Evolutionary conservation across 2,113 vertebrate genomes (phyloP).

Genomic region (Megaleporinus macrocephalus): DNA sequence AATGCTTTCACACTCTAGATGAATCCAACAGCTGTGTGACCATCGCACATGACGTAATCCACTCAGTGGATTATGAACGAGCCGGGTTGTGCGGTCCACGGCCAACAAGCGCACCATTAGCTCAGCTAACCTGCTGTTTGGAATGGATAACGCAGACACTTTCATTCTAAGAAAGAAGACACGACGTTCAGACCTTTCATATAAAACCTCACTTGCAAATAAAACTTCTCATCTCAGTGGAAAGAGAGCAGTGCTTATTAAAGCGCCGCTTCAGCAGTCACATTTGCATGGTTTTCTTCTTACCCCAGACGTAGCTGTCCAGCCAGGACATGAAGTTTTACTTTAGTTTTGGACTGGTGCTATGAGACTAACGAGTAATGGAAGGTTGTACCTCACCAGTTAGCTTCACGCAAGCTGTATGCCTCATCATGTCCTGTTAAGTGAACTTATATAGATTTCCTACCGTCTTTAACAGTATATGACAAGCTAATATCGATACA

Average conservation of each 20-base stretch:
- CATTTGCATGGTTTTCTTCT: no score
- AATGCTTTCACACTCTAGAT: constrained; percentile 1
- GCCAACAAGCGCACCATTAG: neutral
- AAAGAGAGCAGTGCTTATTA: neutral
- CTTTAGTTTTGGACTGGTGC: neutral
- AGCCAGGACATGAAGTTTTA: neutral
- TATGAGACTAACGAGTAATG: neutral
- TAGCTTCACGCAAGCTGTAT: no score
- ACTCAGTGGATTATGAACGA: neutral
- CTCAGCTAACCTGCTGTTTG: neutral
- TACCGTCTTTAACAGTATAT: neutral
- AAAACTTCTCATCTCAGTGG: neutral
- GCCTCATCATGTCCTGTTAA: no score
- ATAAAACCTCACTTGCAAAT: neutral
- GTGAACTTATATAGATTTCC: no score
- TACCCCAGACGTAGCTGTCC: neutral
- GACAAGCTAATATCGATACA: neutral
- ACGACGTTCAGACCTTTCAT: neutral
- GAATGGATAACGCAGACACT: neutral
- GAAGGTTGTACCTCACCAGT: neutral
- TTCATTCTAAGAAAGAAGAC: neutral
- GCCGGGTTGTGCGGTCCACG: neutral
- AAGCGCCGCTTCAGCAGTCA: no score
- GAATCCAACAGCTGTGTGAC: neutral
- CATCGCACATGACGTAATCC: constrained; percentile 5